Percentiles rank a stretch among this genome's conserved stretches.
Evolutionary conservation across 2,797 vertebrate genomes (phyloP).

Genomic region (Diceros bicornis): DNA sequence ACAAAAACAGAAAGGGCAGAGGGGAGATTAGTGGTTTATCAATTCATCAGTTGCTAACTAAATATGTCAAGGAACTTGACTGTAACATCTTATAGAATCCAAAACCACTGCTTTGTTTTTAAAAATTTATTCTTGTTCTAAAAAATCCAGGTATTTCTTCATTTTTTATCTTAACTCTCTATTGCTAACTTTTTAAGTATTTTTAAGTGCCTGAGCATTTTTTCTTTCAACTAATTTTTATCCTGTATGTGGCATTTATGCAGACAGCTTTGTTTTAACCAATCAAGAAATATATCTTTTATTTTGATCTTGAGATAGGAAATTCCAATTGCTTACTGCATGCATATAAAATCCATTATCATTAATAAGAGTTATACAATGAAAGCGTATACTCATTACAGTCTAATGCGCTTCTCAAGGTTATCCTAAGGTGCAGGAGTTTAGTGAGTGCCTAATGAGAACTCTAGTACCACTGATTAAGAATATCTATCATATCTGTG

Average conservation of each 20-base stretch:
- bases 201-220: constrained; percentile 13
- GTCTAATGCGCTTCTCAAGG: constrained; percentile 89
- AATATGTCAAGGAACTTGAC: not conserved
- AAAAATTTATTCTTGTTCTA: not conserved
- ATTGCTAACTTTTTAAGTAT: not conserved
- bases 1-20: not conserved
- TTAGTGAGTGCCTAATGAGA: constrained; percentile 91
- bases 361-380: constrained; percentile 72
- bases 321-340: constrained; percentile 39
- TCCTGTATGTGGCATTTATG: not conserved
- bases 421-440: constrained; percentile 86
- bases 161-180: constrained; percentile 5
- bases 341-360: constrained; percentile 51
- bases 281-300: constrained; percentile 14
- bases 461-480: constrained; percentile 87
- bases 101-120: not conserved
- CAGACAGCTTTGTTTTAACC: constrained; percentile 37
- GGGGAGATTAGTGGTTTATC: not conserved
- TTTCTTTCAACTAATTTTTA: constrained; percentile 19
- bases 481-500: constrained; percentile 88
- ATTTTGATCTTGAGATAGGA: constrained; percentile 31
- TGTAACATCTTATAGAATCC: not conserved
- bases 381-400: constrained; percentile 86
- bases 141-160: constrained; percentile 36
- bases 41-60: not conserved